Percentiles rank a stretch among this genome's conserved stretches.
phyloP scores from a whole-genome alignment of 1,140 invertebrate genomes.

The Drosophila murphyi region DNA sequence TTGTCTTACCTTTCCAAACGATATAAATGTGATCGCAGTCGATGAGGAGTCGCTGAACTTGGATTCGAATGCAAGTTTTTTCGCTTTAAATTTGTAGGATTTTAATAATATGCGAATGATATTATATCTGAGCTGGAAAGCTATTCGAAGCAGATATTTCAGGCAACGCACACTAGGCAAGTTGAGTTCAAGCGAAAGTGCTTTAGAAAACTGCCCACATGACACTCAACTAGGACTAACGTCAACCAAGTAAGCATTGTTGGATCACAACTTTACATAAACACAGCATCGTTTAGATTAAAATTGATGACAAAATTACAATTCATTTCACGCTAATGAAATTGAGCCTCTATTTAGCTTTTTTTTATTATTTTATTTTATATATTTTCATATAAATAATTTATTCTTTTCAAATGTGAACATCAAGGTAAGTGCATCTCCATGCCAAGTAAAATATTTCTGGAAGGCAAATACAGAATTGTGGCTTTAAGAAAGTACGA shows the following conservation, averaged over 20 bases:
- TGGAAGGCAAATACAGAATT: background rate
- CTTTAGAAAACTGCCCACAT: too few relatives aligned
- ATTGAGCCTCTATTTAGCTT: too few relatives aligned
- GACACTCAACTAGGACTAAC: too few relatives aligned
- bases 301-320: too few relatives aligned
- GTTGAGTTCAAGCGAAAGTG: background rate
- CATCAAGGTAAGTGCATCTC: too few relatives aligned
- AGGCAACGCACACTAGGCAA: constrained; percentile 8
- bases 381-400: too few relatives aligned
- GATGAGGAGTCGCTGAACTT: constrained; percentile 34
- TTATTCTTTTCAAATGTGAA: too few relatives aligned
- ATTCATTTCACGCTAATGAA: too few relatives aligned
- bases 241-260: too few relatives aligned
- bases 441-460: background rate
- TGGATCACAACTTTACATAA: too few relatives aligned
- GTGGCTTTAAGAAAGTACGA: background rate
- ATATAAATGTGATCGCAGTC: constrained; percentile 32
- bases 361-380: too few relatives aligned
- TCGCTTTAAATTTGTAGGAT: constrained; percentile 45
- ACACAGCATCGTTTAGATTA: too few relatives aligned
- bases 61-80: constrained; percentile 36
- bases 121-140: constrained; percentile 27
- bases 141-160: constrained; percentile 10
- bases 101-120: constrained; percentile 40
- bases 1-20: constrained; percentile 20